Evolutionary conservation across 2,797 vertebrate species (phyloP).

Genomic region (Dendrocincla tyrannina): DNA sequence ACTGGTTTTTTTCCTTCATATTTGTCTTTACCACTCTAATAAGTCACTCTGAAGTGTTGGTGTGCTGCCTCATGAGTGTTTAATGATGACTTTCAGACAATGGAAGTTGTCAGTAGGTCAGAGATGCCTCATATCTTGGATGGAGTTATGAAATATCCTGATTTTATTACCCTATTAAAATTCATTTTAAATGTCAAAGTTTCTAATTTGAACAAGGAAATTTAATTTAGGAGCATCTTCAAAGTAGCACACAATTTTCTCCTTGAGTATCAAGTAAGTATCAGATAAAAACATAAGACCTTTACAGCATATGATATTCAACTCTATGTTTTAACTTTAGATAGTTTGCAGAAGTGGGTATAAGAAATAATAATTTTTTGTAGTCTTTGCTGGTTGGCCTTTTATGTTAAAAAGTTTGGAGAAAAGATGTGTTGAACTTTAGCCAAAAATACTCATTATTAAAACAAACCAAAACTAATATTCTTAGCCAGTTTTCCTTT

Average conservation of each 20-base stretch:
- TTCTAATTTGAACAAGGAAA: conserved; percentile 45
- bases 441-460: not conserved
- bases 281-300: conserved; percentile 27
- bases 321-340: not conserved
- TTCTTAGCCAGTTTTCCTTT: not conserved
- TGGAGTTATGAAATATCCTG: conserved; percentile 35
- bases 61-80: not conserved
- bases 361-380: not conserved
- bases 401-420: not conserved
- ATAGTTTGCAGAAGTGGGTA: not conserved
- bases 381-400: not conserved
- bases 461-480: not conserved
- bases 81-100: conserved; percentile 18
- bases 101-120: conserved; percentile 17
- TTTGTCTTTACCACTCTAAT: not conserved
- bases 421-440: not conserved
- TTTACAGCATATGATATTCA: conserved; percentile 1
- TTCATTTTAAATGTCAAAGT: conserved; percentile 63
- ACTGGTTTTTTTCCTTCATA: not conserved
- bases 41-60: not conserved
- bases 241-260: not conserved
- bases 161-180: conserved; percentile 55
- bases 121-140: not conserved
- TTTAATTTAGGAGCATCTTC: conserved; percentile 54
- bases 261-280: conserved; percentile 17